These are phyloP conservation scores for Heteromormyrus szaboi DNA, from an alignment of 2,797 vertebrate species.

Conservation along the genomic window DNA sequence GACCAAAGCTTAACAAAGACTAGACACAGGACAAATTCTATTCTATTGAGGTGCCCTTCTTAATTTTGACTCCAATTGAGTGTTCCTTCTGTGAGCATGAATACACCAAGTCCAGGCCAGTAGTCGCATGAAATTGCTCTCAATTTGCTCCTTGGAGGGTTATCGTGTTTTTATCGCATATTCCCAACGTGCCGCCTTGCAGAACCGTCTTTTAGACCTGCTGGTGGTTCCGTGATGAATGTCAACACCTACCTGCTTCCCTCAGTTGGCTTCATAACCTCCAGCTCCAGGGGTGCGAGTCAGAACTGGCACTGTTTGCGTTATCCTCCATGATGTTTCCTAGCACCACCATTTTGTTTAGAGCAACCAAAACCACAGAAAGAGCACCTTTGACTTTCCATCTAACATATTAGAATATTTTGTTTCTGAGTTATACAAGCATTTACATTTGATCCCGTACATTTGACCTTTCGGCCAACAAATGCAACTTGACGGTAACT, in stretches of 20 bases:
- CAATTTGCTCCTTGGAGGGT: slow-evolving; percentile 76
- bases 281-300: neutral
- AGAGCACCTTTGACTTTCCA: neutral
- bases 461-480: neutral
- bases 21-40: slow-evolving; percentile 37
- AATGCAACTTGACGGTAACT: neutral
- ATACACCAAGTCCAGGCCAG: slow-evolving; percentile 63
- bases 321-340: neutral
- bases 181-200: slow-evolving; percentile 60
- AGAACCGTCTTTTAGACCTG: slow-evolving; percentile 3
- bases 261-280: neutral
- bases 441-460: neutral
- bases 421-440: neutral
- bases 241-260: slow-evolving; percentile 10
- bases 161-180: slow-evolving; percentile 90
- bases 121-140: slow-evolving; percentile 70
- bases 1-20: slow-evolving; percentile 31
- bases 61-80: slow-evolving; percentile 22
- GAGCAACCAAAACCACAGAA: neutral
- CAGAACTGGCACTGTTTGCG: neutral
- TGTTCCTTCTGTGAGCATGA: slow-evolving; percentile 59
- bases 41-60: slow-evolving; percentile 21
- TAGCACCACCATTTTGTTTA: neutral
- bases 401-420: neutral
- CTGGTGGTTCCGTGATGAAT: neutral